A percentile compares a stretch with the other conserved stretches of the same genome.
Evolutionary conservation across 2,113 vertebrate genomes (phyloP).

Genomic region (Mobula hypostoma): DNA sequence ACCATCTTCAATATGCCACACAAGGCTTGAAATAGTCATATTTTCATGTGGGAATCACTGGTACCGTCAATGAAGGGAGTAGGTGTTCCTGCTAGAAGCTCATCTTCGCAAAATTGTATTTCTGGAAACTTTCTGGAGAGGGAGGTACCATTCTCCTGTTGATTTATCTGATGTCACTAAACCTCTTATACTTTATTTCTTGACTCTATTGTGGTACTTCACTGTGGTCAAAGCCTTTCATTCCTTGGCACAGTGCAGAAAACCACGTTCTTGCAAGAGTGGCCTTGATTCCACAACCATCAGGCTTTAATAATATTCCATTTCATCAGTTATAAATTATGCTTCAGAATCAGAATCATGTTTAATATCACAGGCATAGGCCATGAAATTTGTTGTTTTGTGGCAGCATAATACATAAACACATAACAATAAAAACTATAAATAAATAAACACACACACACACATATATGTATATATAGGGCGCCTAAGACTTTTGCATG

Average conservation of each 20-base stretch:
- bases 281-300: too few relatives aligned
- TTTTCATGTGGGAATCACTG: neutral
- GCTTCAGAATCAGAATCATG: too few relatives aligned
- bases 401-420: too few relatives aligned
- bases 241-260: neutral
- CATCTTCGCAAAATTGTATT: neutral
- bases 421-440: too few relatives aligned
- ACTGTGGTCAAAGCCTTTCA: neutral
- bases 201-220: neutral
- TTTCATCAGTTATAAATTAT: neutral
- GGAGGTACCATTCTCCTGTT: neutral
- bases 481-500: too few relatives aligned
- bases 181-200: neutral
- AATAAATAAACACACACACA: too few relatives aligned
- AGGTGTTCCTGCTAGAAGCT: neutral
- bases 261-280: too few relatives aligned
- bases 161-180: neutral
- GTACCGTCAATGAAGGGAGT: neutral
- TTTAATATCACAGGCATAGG: too few relatives aligned
- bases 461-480: too few relatives aligned
- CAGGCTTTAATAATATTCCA: neutral
- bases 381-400: too few relatives aligned
- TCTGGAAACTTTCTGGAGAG: neutral
- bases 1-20: neutral
- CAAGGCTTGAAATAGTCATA: neutral